phyloP scores from a whole-genome alignment of 2,797 vertebrate genomes.

The Microctenopoma lineatum region DNA sequence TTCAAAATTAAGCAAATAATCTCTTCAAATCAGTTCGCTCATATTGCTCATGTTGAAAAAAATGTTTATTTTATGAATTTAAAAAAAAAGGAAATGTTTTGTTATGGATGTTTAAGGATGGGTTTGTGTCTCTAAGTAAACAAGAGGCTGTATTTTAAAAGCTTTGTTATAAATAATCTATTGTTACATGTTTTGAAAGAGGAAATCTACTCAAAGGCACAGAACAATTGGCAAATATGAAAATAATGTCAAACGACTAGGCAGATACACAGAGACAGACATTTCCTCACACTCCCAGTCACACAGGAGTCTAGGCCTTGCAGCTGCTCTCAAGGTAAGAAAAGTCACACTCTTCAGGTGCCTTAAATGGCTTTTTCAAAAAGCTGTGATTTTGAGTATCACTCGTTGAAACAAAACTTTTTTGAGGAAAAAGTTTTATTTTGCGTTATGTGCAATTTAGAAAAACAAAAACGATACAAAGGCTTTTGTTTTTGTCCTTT shows the following conservation, averaged over 20 bases:
- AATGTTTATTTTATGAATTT: no score
- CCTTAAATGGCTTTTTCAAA: constrained; percentile 15
- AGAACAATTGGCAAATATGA: neutral
- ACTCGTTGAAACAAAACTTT: constrained; percentile 20
- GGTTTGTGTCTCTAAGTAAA: no score
- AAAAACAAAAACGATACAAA: constrained; percentile 35
- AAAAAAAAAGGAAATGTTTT: no score
- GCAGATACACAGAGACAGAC: neutral
- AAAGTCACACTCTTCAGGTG: constrained; percentile 10
- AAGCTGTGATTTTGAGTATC: constrained; percentile 12
- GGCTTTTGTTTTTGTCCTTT: constrained; percentile 27
- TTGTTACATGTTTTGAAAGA: neutral
- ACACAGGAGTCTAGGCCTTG: constrained; percentile 1
- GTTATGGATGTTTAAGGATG: no score
- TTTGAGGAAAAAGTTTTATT: constrained; percentile 19
- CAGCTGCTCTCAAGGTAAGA: constrained; percentile 61
- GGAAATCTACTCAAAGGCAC: neutral
- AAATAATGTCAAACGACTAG: constrained; percentile 4
- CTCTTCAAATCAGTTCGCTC: no score
- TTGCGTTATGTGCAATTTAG: constrained; percentile 15
- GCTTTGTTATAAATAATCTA: no score
- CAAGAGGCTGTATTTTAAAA: no score
- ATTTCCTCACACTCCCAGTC: neutral
- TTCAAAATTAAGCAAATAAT: constrained; percentile 45
- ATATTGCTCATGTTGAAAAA: no score